A percentile compares a stretch with the other conserved stretches of the same genome.
These are phyloP conservation scores for Spilogale gracilis DNA, from an alignment of 2,113 vertebrate genomes.

Conservation along the genomic window DNA sequence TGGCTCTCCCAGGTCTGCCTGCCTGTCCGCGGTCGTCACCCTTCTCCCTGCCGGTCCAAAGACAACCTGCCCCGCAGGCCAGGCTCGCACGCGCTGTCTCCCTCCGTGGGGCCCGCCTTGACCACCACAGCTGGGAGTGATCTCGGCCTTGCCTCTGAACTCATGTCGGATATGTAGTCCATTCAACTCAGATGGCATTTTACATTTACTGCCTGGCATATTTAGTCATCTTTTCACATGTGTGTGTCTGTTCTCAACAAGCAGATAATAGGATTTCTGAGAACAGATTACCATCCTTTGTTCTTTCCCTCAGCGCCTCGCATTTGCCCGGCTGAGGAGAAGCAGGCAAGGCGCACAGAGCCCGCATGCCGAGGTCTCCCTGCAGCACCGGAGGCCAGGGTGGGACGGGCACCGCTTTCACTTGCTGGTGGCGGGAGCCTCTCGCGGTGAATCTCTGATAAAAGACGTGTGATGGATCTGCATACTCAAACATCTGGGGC, in stretches of 20 bases:
- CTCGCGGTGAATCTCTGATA: neutral
- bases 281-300: conserved; percentile 47
- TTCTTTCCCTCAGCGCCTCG: neutral
- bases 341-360: neutral
- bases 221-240: conserved; percentile 65
- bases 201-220: conserved; percentile 77
- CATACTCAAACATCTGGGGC: neutral
- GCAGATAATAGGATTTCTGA: conserved; percentile 56
- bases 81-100: rapidly evolving
- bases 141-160: conserved; percentile 72
- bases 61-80: neutral
- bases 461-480: neutral
- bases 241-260: conserved; percentile 71
- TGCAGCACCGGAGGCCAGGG: neutral
- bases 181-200: conserved; percentile 72
- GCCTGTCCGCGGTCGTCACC: neutral
- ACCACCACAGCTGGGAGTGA: conserved; percentile 73
- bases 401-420: no score
- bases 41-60: neutral
- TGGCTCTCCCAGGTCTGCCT: neutral
- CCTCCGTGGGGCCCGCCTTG: neutral
- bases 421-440: neutral
- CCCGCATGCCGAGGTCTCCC: neutral
- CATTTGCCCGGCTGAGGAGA: neutral
- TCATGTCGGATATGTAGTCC: conserved; percentile 72